Conservation (phyloP, 2,888 invertebrate species). For the Liodrosophila aerea region DNA sequence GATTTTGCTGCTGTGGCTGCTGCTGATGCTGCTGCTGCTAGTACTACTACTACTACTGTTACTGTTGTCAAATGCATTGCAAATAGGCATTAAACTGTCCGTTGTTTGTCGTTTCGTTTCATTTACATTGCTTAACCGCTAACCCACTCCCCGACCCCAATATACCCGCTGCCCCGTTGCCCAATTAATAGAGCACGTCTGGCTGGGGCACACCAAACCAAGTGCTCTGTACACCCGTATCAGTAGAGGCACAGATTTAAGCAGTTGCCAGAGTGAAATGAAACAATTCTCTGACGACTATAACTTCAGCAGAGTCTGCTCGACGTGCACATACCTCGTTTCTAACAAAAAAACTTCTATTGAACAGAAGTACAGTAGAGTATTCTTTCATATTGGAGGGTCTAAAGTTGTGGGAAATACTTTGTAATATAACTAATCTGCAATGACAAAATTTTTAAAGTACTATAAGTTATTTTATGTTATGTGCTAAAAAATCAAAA, state of each 20-base stretch:
- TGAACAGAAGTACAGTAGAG: no score
- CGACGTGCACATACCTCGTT: background rate
- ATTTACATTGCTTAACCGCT: conserved; percentile 52
- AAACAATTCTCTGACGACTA: background rate
- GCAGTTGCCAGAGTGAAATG: conserved; percentile 15
- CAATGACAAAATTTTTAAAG: no score
- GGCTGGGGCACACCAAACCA: no score
- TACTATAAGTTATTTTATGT: no score
- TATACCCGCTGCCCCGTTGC: conserved; percentile 36
- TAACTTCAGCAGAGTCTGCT: no score
- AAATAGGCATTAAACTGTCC: conserved; percentile 73
- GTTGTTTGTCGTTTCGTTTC: conserved; percentile 67
- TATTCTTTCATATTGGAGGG: no score
- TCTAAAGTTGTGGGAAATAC: no score
- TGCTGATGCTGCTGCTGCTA: conserved; percentile 14
- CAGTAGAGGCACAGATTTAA: conserved; percentile 19
- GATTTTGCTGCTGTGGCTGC: conserved; percentile 36
- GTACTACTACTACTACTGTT: conserved; percentile 20
- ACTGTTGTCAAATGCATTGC: conserved; percentile 67
- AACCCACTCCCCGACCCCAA: background rate
- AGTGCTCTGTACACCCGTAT: conserved; percentile 2
- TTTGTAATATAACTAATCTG: no score
- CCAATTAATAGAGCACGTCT: conserved; percentile 39
- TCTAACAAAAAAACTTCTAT: no score
- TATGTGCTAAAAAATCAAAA: no score